These are phyloP conservation scores for Rhinophrynus dorsalis DNA, from an alignment of 2,797 vertebrate genomes.

Conservation along the genomic window DNA sequence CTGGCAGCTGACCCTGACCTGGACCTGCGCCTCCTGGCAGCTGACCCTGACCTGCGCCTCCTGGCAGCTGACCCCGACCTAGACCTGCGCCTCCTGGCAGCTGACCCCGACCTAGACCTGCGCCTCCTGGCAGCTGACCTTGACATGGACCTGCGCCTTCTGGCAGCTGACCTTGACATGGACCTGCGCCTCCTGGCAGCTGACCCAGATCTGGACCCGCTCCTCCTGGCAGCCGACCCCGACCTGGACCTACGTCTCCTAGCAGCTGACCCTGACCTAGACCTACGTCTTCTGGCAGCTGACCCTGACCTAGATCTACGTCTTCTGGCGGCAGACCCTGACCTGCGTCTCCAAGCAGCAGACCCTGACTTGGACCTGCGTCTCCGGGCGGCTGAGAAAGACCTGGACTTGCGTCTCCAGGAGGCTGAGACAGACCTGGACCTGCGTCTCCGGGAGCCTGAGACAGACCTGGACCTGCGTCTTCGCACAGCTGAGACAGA, in stretches of 20 bases:
- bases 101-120: background rate
- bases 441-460: constrained; percentile 1
- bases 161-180: constrained; percentile 1
- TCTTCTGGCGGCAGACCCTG: constrained; percentile 46
- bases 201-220: constrained; percentile 14
- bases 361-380: background rate
- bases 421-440: constrained; percentile 55
- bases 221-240: background rate
- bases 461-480: background rate
- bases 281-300: background rate
- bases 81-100: background rate
- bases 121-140: background rate
- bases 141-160: constrained; percentile 8
- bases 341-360: background rate
- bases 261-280: background rate
- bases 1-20: constrained; percentile 49
- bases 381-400: background rate
- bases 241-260: background rate
- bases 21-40: constrained; percentile 64
- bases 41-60: constrained; percentile 54
- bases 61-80: background rate
- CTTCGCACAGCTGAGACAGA: background rate
- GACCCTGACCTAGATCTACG: constrained; percentile 28
- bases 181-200: background rate
- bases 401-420: background rate